Percentiles rank a stretch among this genome's conserved stretches.
phyloP scores from a whole-genome alignment of 2,888 invertebrate species.

The Enoplolaimus lenunculus region DNA sequence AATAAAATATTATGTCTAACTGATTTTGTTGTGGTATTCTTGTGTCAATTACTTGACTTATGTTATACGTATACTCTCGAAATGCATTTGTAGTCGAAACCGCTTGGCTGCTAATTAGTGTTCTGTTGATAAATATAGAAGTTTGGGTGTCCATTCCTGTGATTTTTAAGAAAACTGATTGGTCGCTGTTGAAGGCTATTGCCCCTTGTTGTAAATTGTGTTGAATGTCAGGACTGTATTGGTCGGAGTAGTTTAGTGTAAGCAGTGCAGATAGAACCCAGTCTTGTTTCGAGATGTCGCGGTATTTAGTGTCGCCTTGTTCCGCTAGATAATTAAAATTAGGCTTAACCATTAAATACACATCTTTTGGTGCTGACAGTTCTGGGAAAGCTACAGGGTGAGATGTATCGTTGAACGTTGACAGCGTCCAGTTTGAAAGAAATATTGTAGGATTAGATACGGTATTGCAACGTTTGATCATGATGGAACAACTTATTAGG shows the following conservation, averaged over 20 bases:
- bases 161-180: neutral
- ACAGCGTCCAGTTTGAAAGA: constrained; percentile 68
- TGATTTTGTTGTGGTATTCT: neutral
- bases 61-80: neutral
- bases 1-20: constrained; percentile 28
- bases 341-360: neutral
- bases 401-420: too few species aligned
- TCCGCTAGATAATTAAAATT: neutral
- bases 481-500: too few species aligned
- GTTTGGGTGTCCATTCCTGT: neutral
- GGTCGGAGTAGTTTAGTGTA: neutral
- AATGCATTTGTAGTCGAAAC: neutral
- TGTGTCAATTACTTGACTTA: neutral
- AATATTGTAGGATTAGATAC: constrained; percentile 74
- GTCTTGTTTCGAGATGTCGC: neutral
- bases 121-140: neutral
- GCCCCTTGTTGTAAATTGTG: too few species aligned
- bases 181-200: neutral
- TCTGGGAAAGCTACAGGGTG: too few species aligned
- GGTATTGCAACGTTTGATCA: too few species aligned
- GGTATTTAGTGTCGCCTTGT: neutral
- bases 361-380: neutral
- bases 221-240: neutral
- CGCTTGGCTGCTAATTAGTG: neutral
- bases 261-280: too few species aligned